Base-by-base conservation (phyloP, 2,888 invertebrate genomes). In the Muschampia plurimacula region DNA sequence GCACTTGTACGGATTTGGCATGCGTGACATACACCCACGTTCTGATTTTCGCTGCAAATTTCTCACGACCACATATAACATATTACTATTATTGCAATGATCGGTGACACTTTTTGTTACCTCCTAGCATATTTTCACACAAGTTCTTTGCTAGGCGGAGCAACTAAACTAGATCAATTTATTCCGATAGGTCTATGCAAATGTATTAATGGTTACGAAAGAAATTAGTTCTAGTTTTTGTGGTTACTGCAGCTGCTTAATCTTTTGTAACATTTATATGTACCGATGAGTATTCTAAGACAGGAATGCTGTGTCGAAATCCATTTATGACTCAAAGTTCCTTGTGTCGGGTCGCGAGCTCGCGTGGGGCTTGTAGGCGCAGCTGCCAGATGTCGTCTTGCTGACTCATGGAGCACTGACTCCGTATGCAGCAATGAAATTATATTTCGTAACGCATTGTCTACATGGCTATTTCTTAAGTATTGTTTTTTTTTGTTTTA, bases 1-100 rank as follows among this genome's bases (percentile, higher is more conserved):
- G 84, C 88, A 88, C 84, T 89, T 87, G 86, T 80, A 79, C 83
- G 80, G 85, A 84, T 86, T 89, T 82, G 79, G 81, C 83, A 86
- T 85, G 86, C 86, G 88, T 89, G 89, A 89, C 86, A 77, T 74
- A 87, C 85, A 89, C 92, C 91, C 93, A 93, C 93, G 93, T 84
- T 92, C 92, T 80, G 87, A 89, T 92, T 92, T 90, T 87, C 82
- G 84, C 83, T 74, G 79, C 75, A 80, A 86, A 86, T 87, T 92
- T 91, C 91, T 89, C 91, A 93, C 90, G 88, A 87, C 85, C 81
- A 87, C 86, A 88, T 89, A 87, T 76, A 69, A 86, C 79, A 80
- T 81, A 66, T 84, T 81, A 82, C 81, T 85, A 85, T 81, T 82
- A 85, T 85, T 86, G 84, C 86, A 84, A 79, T 77, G 81, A 81